Evolutionary conservation across 2,113 vertebrate species (phyloP), one percentile per base, ranked within the genome.

Genomic region (Falco punctatus): DNA sequence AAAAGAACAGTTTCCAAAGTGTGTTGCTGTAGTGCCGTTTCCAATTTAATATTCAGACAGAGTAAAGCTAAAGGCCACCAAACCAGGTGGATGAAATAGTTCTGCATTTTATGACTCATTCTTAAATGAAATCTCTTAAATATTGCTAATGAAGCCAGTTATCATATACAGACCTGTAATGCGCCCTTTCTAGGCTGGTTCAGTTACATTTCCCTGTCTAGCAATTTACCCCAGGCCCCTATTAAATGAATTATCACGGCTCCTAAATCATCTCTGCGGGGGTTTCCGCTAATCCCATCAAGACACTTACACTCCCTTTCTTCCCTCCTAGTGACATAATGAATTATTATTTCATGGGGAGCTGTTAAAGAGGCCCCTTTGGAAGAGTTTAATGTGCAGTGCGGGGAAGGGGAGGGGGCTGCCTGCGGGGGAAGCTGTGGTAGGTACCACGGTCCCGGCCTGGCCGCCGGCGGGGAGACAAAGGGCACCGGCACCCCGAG

Each of bases 161-260:
- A 98, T 97, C 98, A 96, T 97, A 92, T 94, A 90, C 96, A 97
- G 97, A 95, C 96, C 97, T 69, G 96, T 92, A 97, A 78, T 86
- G 96, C 97, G 94, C 98, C 97, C 98, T 98, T 98, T 98, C 97
- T 97, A 95, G 93, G 94, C 97, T 71, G 91, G 96, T 97, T 97
- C 97, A 95, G 97, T 97, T 98, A 97, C 98, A 98, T 98, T 97
- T 98, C 98, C 98, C 98, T 98, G 98, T 98, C 98, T 97, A 97
- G 98, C 98, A 98, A 98, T 98, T 98, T 98, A 98, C 98, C 98
- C 98, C 96, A 98, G 98, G 98, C 98, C 94, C 97, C 97, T 98
- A 98, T 98, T 98, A 98, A 98, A 97, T 98, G 98, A 98, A 98
- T 98, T 98, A 98, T 98, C 98, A 97, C 87, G 97, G 98, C 97